These are phyloP conservation scores for Papilio glaucus DNA, from an alignment of 1,140 invertebrate species.

Conservation along the genomic window DNA sequence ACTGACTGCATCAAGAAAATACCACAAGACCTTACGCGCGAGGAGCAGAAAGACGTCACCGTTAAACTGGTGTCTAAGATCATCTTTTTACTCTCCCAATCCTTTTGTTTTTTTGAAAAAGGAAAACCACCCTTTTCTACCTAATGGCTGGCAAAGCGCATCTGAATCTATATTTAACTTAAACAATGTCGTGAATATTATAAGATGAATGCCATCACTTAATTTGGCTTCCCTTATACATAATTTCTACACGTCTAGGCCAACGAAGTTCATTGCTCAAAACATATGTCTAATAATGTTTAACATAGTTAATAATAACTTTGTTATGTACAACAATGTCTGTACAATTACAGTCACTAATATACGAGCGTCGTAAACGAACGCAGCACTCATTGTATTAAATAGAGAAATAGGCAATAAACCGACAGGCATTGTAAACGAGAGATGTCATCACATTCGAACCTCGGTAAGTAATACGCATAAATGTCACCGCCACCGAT, in stretches of 20 bases:
- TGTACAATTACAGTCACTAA: constrained; percentile 9
- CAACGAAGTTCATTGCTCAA: background rate
- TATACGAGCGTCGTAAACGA: constrained; percentile 22
- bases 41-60: no score
- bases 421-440: constrained; percentile 34
- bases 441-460: constrained; percentile 55
- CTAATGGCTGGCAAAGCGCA: no score
- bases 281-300: background rate
- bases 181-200: no score
- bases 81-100: no score
- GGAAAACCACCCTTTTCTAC: no score
- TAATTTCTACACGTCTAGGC: no score
- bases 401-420: constrained; percentile 36
- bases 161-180: no score
- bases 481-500: constrained; percentile 72
- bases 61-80: no score
- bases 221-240: background rate
- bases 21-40: no score
- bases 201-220: no score
- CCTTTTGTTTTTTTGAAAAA: no score
- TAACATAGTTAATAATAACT: background rate
- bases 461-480: constrained; percentile 63
- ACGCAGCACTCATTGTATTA: constrained; percentile 11
- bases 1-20: no score
- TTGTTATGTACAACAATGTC: constrained; percentile 15